Evolutionary conservation across 2,797 vertebrate species (phyloP).

Genomic region (Oceanodroma leucorhoa): DNA sequence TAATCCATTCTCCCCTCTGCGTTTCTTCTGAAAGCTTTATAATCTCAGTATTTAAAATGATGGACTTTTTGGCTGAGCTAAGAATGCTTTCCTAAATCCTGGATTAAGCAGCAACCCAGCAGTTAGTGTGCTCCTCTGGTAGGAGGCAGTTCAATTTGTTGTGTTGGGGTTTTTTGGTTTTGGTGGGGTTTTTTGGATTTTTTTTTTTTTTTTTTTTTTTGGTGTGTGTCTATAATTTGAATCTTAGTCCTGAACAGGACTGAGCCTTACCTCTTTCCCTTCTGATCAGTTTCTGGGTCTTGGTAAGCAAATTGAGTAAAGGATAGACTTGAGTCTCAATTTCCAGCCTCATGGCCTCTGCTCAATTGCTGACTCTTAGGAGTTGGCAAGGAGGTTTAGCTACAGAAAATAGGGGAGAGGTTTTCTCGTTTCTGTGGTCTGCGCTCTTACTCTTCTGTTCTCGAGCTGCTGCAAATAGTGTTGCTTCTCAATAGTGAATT

Average conservation of each 20-base stretch:
- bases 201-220: neutral
- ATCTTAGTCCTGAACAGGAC: neutral
- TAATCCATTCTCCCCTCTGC: neutral
- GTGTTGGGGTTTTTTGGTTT: neutral
- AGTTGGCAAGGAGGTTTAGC: neutral
- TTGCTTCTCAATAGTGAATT: neutral
- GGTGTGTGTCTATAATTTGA: neutral
- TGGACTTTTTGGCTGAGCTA: neutral
- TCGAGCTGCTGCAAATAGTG: neutral
- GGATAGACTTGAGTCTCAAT: neutral
- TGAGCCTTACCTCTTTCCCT: neutral
- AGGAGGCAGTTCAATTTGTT: neutral
- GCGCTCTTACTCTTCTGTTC: neutral
- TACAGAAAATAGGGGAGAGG: neutral
- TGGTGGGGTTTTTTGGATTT: neutral
- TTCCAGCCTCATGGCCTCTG: neutral
- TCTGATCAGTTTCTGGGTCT: neutral
- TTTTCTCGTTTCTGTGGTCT: neutral
- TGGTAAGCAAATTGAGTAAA: neutral
- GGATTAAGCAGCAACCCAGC: neutral
- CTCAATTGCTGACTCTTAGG: neutral
- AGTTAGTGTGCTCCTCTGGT: neutral
- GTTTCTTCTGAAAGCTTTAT: neutral
- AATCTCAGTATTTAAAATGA: neutral
- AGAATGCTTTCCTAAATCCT: constrained; percentile 17